A percentile compares a stretch with the other conserved stretches of the same genome.
These are phyloP conservation scores for Pseudochaenichthys georgianus DNA, from an alignment of 2,797 vertebrate genomes.

Conservation along the genomic window DNA sequence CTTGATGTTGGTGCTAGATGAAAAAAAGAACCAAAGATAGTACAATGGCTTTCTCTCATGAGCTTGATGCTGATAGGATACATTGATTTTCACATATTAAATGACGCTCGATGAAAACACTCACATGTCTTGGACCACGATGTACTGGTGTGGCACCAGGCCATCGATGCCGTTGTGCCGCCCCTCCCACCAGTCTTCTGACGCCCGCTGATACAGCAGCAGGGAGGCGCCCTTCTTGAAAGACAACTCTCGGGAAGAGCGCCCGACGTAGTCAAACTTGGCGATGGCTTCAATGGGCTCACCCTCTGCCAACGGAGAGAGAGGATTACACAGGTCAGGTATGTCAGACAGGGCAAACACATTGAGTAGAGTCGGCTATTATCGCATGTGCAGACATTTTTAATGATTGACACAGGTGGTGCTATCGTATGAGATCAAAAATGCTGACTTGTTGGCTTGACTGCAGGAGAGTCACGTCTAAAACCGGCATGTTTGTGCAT, in stretches of 20 bases:
- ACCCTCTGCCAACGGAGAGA: conserved; percentile 86
- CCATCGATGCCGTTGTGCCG: conserved; percentile 97
- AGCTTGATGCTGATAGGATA: neutral
- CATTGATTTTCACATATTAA: neutral
- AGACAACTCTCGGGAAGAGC: conserved; percentile 95
- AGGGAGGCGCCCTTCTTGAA: conserved; percentile 99
- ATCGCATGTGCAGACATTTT: conserved; percentile 8
- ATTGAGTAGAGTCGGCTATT: conserved; percentile 9
- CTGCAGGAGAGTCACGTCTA: neutral
- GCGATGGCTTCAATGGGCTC: conserved; percentile 99
- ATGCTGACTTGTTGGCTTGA: too few species aligned
- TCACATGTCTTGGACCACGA: conserved; percentile 99
- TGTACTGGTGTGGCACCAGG: conserved; percentile 98
- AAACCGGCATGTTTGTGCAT: conserved; percentile 21
- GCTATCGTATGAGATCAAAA: conserved; percentile 5
- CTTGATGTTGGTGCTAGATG: neutral
- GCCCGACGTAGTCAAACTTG: conserved; percentile 97
- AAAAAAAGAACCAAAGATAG: neutral
- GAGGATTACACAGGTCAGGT: conserved; percentile 55
- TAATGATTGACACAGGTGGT: neutral
- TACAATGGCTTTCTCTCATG: too few species aligned
- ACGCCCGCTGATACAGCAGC: conserved; percentile 96
- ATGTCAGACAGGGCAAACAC: conserved; percentile 31
- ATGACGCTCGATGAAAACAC: conserved; percentile 59
- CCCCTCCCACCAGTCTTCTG: conserved; percentile 99